phyloP scores from a whole-genome alignment of 2,113 vertebrate genomes.

The Antigone vipio region DNA sequence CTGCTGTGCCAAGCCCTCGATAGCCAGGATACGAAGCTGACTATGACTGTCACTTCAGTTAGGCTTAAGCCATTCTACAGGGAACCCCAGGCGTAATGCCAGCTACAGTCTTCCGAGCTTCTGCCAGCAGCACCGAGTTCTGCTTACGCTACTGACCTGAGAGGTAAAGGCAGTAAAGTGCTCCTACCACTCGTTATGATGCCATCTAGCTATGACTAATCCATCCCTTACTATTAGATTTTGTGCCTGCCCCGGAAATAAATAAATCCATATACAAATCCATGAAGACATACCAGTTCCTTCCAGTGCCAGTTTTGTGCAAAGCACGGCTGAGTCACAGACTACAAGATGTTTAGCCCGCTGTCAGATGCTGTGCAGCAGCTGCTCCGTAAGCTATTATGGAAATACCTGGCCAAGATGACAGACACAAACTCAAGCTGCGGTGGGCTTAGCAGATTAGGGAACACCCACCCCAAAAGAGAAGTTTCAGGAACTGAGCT shows the following conservation, averaged over 20 bases:
- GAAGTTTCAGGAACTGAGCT: not conserved
- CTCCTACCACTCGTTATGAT: not conserved
- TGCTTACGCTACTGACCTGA: not conserved
- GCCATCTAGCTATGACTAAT: conserved; percentile 41
- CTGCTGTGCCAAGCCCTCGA: rapidly evolving
- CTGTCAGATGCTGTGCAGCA: not conserved
- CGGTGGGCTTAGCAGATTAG: not conserved
- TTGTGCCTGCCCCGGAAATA: conserved; percentile 43
- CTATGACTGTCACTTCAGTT: not conserved
- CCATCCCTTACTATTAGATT: not conserved
- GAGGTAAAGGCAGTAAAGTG: not conserved
- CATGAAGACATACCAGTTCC: conserved; percentile 15
- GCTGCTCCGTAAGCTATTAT: not conserved
- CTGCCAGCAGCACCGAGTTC: not conserved
- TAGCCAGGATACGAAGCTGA: not conserved
- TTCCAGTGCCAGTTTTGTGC: not conserved
- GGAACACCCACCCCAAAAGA: not conserved
- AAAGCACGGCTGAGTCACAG: not conserved
- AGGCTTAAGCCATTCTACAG: not conserved
- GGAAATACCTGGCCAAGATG: not conserved
- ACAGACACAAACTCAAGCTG: not conserved
- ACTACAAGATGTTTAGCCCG: not conserved
- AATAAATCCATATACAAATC: not conserved
- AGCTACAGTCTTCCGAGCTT: not conserved
- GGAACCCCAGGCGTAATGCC: not conserved